A percentile compares a stretch with the other conserved stretches of the same genome.
Evolutionary conservation across 2,888 invertebrate species (phyloP).

Genomic region (Omphaloscelis lunosa): DNA sequence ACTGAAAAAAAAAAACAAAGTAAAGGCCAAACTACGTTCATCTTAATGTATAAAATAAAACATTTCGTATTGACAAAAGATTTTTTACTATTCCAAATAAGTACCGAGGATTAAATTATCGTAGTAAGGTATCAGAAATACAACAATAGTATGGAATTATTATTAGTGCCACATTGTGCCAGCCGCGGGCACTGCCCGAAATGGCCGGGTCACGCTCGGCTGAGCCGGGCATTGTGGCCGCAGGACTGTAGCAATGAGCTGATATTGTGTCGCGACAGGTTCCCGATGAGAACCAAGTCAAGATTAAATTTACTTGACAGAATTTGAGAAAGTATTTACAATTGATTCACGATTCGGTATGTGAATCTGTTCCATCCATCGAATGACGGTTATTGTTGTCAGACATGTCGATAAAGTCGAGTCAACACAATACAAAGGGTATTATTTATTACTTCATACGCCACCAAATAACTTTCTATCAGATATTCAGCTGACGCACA

Average conservation of each 20-base stretch:
- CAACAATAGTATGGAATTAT: constrained; percentile 62
- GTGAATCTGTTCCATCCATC: constrained; percentile 14
- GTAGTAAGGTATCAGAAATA: constrained; percentile 36
- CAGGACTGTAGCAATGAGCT: constrained; percentile 31
- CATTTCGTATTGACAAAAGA: constrained; percentile 27
- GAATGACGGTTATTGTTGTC: constrained; percentile 13
- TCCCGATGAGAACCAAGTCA: constrained; percentile 30
- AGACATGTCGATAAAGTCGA: not conserved
- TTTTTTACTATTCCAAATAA: constrained; percentile 21
- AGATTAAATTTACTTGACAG: constrained; percentile 5
- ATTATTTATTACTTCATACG: constrained; percentile 2
- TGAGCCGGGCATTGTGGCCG: constrained; percentile 24
- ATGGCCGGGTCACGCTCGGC: constrained; percentile 49
- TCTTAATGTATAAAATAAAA: constrained; percentile 24
- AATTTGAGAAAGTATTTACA: constrained; percentile 24
- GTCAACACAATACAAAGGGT: constrained; percentile 5
- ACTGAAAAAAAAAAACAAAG: constrained; percentile 8
- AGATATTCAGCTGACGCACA: constrained; percentile 25
- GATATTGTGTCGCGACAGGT: constrained; percentile 37
- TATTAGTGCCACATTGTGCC: constrained; percentile 56
- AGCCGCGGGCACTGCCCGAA: constrained; percentile 45
- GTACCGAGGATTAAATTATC: constrained; percentile 40
- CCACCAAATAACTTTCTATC: constrained; percentile 19
- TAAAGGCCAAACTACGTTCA: too few species aligned
- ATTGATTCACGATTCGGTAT: constrained; percentile 14